A percentile compares a stretch with the other conserved stretches of the same genome.
phyloP scores from a whole-genome alignment of 2,113 vertebrate species.

The Catharus minimus region DNA sequence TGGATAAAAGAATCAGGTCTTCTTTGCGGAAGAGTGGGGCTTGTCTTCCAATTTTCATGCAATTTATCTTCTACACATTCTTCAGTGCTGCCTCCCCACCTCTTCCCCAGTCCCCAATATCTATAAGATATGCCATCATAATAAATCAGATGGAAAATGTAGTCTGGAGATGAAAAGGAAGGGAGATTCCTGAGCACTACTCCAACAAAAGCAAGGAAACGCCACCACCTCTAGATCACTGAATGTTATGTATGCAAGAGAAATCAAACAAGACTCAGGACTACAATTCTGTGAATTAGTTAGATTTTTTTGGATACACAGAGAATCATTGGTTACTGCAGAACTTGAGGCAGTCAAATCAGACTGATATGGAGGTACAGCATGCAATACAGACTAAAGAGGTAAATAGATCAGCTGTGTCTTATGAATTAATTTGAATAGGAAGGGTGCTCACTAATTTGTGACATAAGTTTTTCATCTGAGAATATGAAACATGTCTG shows the following conservation, averaged over 20 bases:
- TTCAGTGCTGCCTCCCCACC: background rate
- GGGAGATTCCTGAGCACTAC: background rate
- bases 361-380: background rate
- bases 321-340: background rate
- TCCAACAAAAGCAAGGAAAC: background rate
- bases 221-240: background rate
- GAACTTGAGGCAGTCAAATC: background rate
- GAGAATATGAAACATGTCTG: background rate
- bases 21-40: background rate
- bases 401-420: background rate
- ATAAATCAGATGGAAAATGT: background rate
- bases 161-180: background rate
- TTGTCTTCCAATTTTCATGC: background rate
- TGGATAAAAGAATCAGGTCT: background rate
- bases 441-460: background rate
- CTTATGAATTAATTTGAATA: background rate
- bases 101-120: fast-evolving
- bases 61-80: background rate
- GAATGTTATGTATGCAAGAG: background rate
- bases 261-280: background rate
- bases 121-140: background rate
- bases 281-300: background rate
- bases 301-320: background rate
- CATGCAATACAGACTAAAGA: background rate
- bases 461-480: background rate